Base-by-base conservation (phyloP, 2,797 vertebrate species). In the Manis javanica region DNA sequence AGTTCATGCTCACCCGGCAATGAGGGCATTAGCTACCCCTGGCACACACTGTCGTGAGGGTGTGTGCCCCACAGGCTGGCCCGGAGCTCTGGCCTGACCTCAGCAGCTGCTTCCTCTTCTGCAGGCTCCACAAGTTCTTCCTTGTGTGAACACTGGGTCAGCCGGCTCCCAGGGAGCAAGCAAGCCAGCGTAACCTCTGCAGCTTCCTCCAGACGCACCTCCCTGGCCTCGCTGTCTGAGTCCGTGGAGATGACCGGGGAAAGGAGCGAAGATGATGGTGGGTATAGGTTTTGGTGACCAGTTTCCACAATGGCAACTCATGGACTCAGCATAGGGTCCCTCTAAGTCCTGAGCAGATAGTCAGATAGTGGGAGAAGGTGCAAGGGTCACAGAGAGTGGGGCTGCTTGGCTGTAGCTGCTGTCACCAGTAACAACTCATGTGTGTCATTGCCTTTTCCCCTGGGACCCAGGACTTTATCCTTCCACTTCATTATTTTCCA, bases 91-190 rank as follows among this genome's bases (percentile, higher is more conserved):
- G 49, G 31, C 49, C 78, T 96, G 89, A 98, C 42, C 0, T 5
- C 0, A 1, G 0, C 7, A 39, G n/a, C 55, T 0, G 0, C 4
- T 86, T 72, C 23, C 18, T 95, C 49, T 87, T 89, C 78, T n/a
- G 61, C 98, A 99, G 99, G 99, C 84, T 99, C 99, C 97, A 99
- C 99, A 16, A 99, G 99, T 98, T 99, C 99, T 0, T 99, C 99
- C 1, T 98, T 99, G 95, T 99, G 99, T 19, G 99, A 99, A 95
- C 99, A 99, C 99, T 99, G 99, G 99, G 98, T 99, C 96, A 99
- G 99, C 98, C 99, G 99, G 31, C 98, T 99, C n/a, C 99, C 99
- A 0, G 99, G 99, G 61, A 99, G 99, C 98, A 99, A 99, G 97
- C 99, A 99, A 86, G 99, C 99, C 96, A 99, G 99, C 83, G 96